A percentile compares a stretch with the other conserved stretches of the same genome.
Conservation (phyloP, 2,797 vertebrate species). For the Graptemys geographica region DNA sequence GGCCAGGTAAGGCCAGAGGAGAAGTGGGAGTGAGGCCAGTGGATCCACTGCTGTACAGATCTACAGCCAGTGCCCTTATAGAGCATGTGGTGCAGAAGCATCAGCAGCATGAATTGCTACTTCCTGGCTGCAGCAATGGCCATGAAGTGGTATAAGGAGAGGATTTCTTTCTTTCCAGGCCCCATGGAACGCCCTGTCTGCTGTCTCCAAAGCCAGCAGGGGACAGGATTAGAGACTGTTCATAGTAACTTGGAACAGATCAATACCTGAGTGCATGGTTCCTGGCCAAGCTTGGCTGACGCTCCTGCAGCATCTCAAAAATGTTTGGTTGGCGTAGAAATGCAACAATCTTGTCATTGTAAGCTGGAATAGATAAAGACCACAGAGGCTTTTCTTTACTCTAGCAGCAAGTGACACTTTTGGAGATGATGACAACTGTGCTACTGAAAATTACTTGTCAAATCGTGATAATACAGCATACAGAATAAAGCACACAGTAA, state of each 20-base stretch:
- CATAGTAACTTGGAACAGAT: not conserved
- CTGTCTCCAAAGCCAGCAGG: not conserved
- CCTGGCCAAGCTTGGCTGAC: conserved; percentile 93
- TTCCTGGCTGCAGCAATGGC: not conserved
- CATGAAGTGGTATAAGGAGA: not conserved
- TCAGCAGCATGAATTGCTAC: not conserved
- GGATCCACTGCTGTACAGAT: not conserved
- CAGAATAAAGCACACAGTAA: not conserved
- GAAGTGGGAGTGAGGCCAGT: not conserved
- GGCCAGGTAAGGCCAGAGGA: not conserved
- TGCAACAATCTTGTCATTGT: conserved; percentile 98
- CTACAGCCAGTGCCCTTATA: not conserved
- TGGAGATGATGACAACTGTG: not conserved
- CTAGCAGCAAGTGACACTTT: not conserved
- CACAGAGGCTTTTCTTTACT: conserved; percentile 14
- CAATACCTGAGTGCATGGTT: conserved; percentile 93
- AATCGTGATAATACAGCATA: not conserved
- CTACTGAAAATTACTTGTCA: not conserved
- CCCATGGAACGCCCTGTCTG: not conserved
- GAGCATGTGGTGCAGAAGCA: not conserved
- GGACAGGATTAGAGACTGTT: not conserved
- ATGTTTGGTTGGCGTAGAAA: conserved; percentile 97
- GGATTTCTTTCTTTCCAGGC: not conserved
- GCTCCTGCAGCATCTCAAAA: conserved; percentile 96
- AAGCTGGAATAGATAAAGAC: conserved; percentile 83